These are phyloP conservation scores for Crotalus viridis DNA, from an alignment of 2,113 vertebrate genomes.

Conservation along the genomic window DNA sequence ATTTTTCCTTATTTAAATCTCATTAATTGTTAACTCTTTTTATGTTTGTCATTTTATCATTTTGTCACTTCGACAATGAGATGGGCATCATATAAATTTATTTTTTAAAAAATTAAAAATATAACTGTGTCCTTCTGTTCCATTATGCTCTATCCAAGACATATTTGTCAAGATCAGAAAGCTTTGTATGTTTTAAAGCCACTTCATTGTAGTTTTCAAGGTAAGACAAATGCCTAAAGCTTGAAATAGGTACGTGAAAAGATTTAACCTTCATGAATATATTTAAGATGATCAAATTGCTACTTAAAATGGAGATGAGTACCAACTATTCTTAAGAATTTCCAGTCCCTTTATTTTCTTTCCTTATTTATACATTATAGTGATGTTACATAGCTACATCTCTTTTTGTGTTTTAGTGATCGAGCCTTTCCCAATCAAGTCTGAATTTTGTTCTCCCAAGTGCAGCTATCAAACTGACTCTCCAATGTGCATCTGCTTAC, in stretches of 20 bases:
- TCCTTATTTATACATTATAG: background rate
- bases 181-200: background rate
- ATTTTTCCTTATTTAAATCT: background rate
- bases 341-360: background rate
- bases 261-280: background rate
- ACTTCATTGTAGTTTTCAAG: background rate
- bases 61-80: background rate
- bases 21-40: background rate
- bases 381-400: background rate
- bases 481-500: background rate
- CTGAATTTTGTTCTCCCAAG: background rate
- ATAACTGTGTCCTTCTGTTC: background rate
- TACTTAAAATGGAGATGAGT: background rate
- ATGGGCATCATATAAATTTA: background rate
- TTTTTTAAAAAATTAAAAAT: background rate
- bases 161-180: background rate
- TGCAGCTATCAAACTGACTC: background rate
- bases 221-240: background rate
- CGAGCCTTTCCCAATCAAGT: background rate
- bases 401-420: background rate
- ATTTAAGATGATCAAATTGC: background rate
- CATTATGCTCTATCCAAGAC: background rate
- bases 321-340: background rate
- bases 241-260: background rate
- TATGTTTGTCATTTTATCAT: background rate